Percentiles rank a stretch among this genome's conserved stretches.
These are phyloP conservation scores for Ctenopoma multispine DNA, from an alignment of 2,797 vertebrate genomes.

Conservation along the genomic window DNA sequence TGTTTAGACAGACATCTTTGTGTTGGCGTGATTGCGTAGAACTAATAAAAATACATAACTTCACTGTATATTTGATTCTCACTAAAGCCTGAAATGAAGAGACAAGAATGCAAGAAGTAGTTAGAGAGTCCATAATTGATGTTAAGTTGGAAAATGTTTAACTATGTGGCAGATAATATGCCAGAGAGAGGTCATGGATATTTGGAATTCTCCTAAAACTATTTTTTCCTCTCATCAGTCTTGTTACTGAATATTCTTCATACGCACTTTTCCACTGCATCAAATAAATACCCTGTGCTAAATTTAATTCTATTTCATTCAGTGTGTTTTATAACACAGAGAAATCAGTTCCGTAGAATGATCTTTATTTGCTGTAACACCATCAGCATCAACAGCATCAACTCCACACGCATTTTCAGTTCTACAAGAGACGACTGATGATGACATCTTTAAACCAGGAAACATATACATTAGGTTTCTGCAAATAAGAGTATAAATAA, in stretches of 20 bases:
- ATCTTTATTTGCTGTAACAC: neutral
- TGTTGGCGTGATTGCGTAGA: conserved; percentile 5
- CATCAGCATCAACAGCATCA: no score
- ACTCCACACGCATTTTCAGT: neutral
- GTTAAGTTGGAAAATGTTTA: conserved; percentile 53
- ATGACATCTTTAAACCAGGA: neutral
- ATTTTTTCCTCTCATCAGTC: conserved; percentile 11
- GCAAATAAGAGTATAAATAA: neutral
- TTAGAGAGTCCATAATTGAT: conserved; percentile 46
- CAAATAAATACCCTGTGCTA: conserved; percentile 25
- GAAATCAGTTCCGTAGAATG: conserved; percentile 9
- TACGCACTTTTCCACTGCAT: conserved; percentile 31
- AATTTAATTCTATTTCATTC: conserved; percentile 3
- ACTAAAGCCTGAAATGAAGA: conserved; percentile 24
- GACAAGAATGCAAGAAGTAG: conserved; percentile 30
- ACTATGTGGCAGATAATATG: conserved; percentile 42
- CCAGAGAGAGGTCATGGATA: conserved; percentile 41
- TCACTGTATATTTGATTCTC: conserved; percentile 18
- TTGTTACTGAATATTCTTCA: conserved; percentile 51
- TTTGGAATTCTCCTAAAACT: conserved; percentile 37
- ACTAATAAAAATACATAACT: conserved; percentile 35
- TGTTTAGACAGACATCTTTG: conserved; percentile 39
- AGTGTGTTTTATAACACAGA: neutral
- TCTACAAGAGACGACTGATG: conserved; percentile 11
- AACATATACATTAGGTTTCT: no score